phyloP scores from a whole-genome alignment of 1,140 invertebrate genomes.

The Caligus rogercresseyi region DNA sequence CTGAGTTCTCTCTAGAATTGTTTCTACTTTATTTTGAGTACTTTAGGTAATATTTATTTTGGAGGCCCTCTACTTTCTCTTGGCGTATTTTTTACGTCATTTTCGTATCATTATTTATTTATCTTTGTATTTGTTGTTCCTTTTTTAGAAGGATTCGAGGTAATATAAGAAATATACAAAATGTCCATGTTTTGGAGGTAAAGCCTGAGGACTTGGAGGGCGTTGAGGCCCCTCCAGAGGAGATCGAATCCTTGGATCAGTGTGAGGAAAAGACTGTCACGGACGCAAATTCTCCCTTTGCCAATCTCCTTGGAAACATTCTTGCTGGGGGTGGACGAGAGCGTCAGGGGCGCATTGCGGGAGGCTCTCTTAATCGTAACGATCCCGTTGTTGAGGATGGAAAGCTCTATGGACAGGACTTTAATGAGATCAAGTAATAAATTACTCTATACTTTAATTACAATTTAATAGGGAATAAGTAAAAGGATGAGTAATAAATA shows the following conservation, averaged over 20 bases:
- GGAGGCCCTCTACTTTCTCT: too few species aligned
- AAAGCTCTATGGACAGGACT: conserved; percentile 17
- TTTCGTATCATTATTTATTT: too few species aligned
- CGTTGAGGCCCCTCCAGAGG: neutral
- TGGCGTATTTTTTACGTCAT: too few species aligned
- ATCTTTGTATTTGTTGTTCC: too few species aligned
- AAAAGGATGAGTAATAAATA: too few species aligned
- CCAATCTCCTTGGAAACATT: conserved; percentile 9
- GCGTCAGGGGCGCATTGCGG: neutral
- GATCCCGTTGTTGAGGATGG: conserved; percentile 10
- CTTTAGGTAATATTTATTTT: too few species aligned
- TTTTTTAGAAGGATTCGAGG: too few species aligned
- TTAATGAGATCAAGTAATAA: neutral
- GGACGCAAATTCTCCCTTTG: conserved; percentile 14
- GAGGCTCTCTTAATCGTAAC: neutral
- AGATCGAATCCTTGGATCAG: conserved; percentile 1
- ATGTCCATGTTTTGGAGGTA: neutral
- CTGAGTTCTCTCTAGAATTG: too few species aligned
- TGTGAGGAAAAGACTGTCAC: neutral
- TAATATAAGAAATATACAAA: too few species aligned
- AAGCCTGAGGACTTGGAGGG: neutral
- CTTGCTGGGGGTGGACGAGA: conserved; percentile 1
- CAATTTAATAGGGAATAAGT: too few species aligned
- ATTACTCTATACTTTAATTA: too few species aligned
- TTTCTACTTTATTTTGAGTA: too few species aligned